Percentiles rank a stretch among this genome's conserved stretches.
These are phyloP conservation scores for Anabacerthia variegaticeps DNA, from an alignment of 2,797 vertebrate species.

Conservation along the genomic window DNA sequence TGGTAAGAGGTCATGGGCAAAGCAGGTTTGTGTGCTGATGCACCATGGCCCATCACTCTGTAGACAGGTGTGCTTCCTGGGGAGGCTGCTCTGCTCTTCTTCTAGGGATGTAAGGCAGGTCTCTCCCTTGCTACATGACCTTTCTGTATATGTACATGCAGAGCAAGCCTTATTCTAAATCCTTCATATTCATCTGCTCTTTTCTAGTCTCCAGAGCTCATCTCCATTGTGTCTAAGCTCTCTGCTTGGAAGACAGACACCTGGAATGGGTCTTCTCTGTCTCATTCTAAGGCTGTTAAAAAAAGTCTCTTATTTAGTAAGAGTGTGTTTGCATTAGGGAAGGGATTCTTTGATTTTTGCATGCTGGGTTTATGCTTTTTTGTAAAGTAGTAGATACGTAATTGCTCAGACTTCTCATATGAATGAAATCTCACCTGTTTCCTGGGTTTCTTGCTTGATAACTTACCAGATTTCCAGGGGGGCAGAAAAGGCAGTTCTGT, in stretches of 20 bases:
- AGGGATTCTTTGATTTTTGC: not conserved
- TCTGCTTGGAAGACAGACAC: not conserved
- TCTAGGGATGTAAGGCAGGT: not conserved
- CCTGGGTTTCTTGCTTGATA: not conserved
- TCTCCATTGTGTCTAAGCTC: not conserved
- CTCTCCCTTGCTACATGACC: not conserved
- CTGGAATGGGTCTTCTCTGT: not conserved
- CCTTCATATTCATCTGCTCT: not conserved
- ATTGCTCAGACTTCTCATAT: not conserved
- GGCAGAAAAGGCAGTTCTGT: not conserved
- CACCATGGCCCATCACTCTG: not conserved
- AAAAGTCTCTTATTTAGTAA: not conserved
- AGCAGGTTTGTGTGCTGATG: not conserved
- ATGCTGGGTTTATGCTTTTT: not conserved
- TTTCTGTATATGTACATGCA: not conserved
- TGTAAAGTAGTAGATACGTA: not conserved
- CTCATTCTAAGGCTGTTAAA: not conserved
- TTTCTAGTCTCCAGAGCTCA: not conserved
- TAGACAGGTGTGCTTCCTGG: not conserved
- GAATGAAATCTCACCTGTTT: not conserved
- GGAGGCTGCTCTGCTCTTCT: not conserved
- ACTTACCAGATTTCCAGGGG: not conserved
- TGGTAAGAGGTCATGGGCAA: not conserved
- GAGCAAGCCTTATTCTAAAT: not conserved
- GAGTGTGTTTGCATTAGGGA: not conserved